Conservation (phyloP, 2,113 vertebrate genomes). For the Rattus rattus region DNA sequence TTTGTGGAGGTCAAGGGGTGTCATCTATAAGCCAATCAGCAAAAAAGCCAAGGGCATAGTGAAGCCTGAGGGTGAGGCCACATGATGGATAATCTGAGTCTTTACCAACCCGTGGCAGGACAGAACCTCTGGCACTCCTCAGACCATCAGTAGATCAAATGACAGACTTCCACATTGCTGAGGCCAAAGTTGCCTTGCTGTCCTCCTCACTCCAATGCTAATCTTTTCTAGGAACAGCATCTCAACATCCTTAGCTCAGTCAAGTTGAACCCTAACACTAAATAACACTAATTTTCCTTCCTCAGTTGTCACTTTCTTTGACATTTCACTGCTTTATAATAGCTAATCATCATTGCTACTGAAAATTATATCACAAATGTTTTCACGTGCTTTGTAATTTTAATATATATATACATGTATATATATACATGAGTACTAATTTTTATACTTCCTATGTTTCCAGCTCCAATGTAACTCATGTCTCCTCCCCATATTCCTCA, state of each 20-base stretch:
- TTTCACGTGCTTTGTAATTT: neutral
- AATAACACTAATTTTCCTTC: neutral
- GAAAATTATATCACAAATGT: neutral
- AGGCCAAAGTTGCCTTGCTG: neutral
- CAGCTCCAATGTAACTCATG: neutral
- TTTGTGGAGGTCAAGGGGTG: neutral
- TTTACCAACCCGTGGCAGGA: neutral
- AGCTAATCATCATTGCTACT: neutral
- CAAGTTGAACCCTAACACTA: neutral
- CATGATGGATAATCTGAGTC: neutral
- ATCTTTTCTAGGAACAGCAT: neutral
- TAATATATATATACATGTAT: no score
- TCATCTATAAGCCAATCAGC: neutral
- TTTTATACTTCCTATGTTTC: no score
- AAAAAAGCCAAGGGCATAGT: accelerated
- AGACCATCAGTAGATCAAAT: neutral
- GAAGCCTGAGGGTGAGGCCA: neutral
- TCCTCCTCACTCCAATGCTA: neutral
- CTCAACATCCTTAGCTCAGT: neutral
- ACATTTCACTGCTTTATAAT: neutral
- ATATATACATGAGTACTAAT: no score
- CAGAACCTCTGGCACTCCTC: neutral
- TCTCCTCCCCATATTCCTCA: neutral
- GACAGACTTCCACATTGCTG: no score
- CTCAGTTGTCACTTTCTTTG: neutral